These are phyloP conservation scores for Ceriagrion tenellum DNA, from an alignment of 2,888 invertebrate genomes.

Conservation along the genomic window DNA sequence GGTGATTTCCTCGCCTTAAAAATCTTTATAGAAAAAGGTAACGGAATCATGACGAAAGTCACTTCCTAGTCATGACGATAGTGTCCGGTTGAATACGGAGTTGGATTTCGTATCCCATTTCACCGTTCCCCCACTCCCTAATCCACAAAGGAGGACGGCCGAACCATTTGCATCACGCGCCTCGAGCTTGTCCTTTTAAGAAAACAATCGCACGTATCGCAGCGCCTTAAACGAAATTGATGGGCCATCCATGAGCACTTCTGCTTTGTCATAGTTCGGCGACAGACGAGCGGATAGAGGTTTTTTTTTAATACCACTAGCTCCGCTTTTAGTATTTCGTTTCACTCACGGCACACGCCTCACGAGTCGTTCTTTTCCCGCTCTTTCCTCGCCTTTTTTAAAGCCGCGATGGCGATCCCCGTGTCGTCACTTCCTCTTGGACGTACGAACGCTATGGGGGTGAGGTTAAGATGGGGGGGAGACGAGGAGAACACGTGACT, in stretches of 20 bases:
- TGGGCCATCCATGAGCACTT: background rate
- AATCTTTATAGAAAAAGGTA: too few species aligned
- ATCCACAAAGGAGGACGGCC: background rate
- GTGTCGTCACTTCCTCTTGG: conserved; percentile 62
- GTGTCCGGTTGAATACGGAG: background rate
- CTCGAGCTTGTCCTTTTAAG: conserved; percentile 8
- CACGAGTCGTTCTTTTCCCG: background rate
- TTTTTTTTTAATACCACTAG: background rate
- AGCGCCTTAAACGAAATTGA: background rate
- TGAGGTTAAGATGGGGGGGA: background rate
- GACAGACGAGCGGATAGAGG: background rate
- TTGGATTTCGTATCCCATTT: background rate
- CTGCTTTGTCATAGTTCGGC: background rate
- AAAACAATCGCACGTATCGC: conserved; percentile 19
- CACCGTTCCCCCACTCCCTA: background rate
- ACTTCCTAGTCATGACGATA: background rate
- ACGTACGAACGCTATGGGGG: background rate
- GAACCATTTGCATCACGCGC: conserved; percentile 2
- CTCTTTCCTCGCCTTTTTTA: conserved; percentile 51
- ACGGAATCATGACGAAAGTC: background rate
- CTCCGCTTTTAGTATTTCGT: background rate
- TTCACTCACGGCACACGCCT: conserved; percentile 10
- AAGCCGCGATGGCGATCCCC: conserved; percentile 44
- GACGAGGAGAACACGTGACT: background rate
- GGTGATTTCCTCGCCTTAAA: too few species aligned